Evolutionary conservation across 2,113 vertebrate genomes (phyloP).

Genomic region (Oryctolagus cuniculus): mOryCun1.1 NC_091436.1:67187001-67187500

Average conservation of each 20-base stretch:
- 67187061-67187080: slow-evolving; percentile 29
- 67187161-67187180: neutral
- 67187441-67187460: neutral
- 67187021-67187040: slow-evolving; percentile 48
- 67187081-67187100: neutral
- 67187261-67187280: neutral
- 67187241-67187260: neutral
- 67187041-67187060: slow-evolving; percentile 63
- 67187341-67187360: neutral
- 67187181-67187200: neutral
- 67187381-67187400: neutral
- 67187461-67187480: slow-evolving; percentile 52
- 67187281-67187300: slow-evolving; percentile 34
- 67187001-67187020: slow-evolving; percentile 16
- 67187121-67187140: neutral
- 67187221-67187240: neutral
- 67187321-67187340: slow-evolving; percentile 40
- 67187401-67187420: slow-evolving; percentile 44
- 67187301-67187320: slow-evolving; percentile 21
- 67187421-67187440: slow-evolving; percentile 31
- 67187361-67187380: neutral
- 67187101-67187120: neutral
- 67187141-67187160: neutral
- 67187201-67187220: neutral
- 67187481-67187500: slow-evolving; percentile 11